phyloP scores from a whole-genome alignment of 2,113 vertebrate species.

The Patagioenas fasciata region DNA sequence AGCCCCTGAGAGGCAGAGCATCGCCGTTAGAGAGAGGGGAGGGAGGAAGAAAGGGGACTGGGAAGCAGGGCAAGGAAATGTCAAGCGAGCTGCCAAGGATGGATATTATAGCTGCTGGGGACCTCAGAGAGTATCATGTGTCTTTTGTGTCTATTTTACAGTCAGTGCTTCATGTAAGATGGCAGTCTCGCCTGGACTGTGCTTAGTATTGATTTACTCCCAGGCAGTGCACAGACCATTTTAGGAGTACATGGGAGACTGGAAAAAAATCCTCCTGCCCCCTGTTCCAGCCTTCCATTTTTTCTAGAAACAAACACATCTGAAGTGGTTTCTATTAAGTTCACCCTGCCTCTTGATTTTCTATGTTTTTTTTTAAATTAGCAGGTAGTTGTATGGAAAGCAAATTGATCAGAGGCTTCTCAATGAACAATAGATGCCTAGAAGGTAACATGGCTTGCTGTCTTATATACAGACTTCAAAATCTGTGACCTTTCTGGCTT shows the following conservation, averaged over 20 bases:
- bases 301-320: constrained; percentile 12
- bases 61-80: constrained; percentile 88
- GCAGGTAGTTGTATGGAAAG: neutral
- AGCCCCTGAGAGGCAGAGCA: constrained; percentile 83
- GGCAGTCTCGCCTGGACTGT: constrained; percentile 76
- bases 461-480: neutral
- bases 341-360: neutral
- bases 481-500: neutral
- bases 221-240: constrained; percentile 65
- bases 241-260: constrained; percentile 61
- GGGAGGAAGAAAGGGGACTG: constrained; percentile 65
- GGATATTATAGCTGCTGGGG: constrained; percentile 87
- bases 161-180: constrained; percentile 80
- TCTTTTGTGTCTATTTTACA: constrained; percentile 85
- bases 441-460: neutral
- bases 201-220: constrained; percentile 79
- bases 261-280: neutral
- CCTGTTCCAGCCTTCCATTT: neutral
- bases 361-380: neutral
- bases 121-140: constrained; percentile 81
- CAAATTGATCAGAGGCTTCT: neutral
- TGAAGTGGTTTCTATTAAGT: neutral
- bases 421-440: neutral
- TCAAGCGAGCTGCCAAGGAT: constrained; percentile 89
- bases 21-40: constrained; percentile 76